A percentile compares a stretch with the other conserved stretches of the same genome.
Conservation (phyloP, 2,113 vertebrate species). For the Gadus macrocephalus region DNA sequence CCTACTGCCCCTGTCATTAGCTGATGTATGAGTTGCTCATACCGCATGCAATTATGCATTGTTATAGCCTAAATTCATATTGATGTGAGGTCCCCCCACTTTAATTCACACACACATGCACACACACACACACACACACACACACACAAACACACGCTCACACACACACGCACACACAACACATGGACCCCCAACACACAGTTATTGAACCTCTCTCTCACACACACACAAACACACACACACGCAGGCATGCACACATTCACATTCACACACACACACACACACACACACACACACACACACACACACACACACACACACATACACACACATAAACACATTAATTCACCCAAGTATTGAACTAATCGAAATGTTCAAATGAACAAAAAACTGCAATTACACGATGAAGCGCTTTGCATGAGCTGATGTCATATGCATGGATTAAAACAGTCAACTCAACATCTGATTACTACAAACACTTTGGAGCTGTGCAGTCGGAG, state of each 20-base stretch:
- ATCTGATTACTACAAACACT: slow-evolving; percentile 49
- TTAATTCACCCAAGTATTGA: neutral
- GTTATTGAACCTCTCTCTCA: too few relatives aligned
- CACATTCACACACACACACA: slow-evolving; percentile 1
- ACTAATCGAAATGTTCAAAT: neutral
- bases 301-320: neutral
- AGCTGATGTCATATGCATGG: slow-evolving; percentile 58
- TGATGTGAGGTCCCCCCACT: too few relatives aligned
- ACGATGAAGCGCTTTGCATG: slow-evolving; percentile 31
- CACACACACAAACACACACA: neutral
- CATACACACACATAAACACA: neutral
- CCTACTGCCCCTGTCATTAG: too few relatives aligned
- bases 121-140: too few relatives aligned
- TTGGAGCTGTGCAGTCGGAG: slow-evolving; percentile 55
- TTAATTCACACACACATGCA: too few relatives aligned
- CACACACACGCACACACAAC: slow-evolving; percentile 6
- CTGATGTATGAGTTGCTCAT: too few relatives aligned
- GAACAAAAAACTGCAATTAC: neutral
- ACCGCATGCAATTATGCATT: too few relatives aligned
- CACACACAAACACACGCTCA: neutral
- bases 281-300: neutral
- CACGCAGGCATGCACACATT: neutral
- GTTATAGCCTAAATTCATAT: too few relatives aligned
- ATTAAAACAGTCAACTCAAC: slow-evolving; percentile 56
- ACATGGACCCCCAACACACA: too few relatives aligned